phyloP scores from a whole-genome alignment of 1,140 invertebrate genomes.

The Paralvinella palmiformis region DNA sequence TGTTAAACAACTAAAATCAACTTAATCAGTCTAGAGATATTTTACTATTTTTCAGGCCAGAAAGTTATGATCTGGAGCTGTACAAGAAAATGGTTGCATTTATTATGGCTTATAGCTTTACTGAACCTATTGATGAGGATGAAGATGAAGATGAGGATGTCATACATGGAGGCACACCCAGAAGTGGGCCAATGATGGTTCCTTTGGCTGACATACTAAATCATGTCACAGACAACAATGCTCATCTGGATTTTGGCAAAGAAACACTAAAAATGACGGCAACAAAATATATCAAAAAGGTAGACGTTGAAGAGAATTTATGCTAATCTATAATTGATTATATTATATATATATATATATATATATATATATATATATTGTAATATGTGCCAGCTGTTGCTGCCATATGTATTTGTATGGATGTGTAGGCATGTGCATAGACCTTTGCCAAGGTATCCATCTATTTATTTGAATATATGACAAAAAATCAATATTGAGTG shows the following conservation, averaged over 20 bases:
- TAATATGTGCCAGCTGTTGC: not conserved
- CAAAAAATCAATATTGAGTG: too few relatives aligned
- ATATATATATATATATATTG: not conserved
- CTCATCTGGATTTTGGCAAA: constrained; percentile 42
- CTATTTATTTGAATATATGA: not conserved
- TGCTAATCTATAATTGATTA: not conserved
- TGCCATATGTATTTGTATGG: not conserved
- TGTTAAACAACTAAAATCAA: not conserved
- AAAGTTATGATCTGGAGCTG: constrained; percentile 33
- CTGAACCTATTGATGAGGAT: constrained; percentile 33
- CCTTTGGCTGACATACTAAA: constrained; percentile 51
- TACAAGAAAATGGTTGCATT: constrained; percentile 51
- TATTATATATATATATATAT: not conserved
- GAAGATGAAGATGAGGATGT: constrained; percentile 27
- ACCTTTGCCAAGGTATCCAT: not conserved
- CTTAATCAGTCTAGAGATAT: not conserved
- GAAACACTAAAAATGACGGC: constrained; percentile 45
- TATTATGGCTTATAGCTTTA: constrained; percentile 53
- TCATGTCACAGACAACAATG: constrained; percentile 49
- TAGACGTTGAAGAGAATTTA: constrained; percentile 13
- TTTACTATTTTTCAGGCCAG: constrained; percentile 21
- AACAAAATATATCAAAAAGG: constrained; percentile 41
- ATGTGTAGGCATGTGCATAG: not conserved
- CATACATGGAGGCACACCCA: constrained; percentile 11
- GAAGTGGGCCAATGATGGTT: constrained; percentile 45